Evolutionary conservation across 92 coral and sea anemone species (phyloP).

Genomic region (Zoanthus solanderi): DNA sequence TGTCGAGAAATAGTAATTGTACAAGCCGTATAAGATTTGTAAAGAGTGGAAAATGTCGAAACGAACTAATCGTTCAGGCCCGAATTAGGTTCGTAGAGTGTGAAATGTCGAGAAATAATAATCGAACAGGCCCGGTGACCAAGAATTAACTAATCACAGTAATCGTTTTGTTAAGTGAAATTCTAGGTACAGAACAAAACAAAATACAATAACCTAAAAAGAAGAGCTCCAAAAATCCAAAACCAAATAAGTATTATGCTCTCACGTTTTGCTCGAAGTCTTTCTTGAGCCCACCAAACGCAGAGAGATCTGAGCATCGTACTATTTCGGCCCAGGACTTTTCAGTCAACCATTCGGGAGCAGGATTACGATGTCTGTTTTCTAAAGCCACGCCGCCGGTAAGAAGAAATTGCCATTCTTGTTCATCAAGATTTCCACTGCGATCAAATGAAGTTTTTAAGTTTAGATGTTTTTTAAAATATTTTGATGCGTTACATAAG

Average conservation of each 20-base stretch:
- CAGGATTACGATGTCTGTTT: slow-evolving; percentile 93
- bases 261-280: slow-evolving; percentile 91
- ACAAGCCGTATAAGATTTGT: no score
- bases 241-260: neutral
- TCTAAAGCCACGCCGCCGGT: slow-evolving; percentile 98
- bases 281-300: slow-evolving; percentile 82
- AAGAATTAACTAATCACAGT: no score
- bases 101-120: no score
- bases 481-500: no score
- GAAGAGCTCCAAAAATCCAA: neutral
- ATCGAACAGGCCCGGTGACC: no score
- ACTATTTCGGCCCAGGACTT: slow-evolving; percentile 99
- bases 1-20: no score
- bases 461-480: no score
- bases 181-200: neutral
- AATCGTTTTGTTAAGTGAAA: no score
- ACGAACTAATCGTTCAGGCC: no score
- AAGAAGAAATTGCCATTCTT: slow-evolving; percentile 95
- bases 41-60: no score
- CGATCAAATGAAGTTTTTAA: no score
- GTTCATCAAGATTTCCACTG: slow-evolving; percentile 91
- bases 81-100: no score
- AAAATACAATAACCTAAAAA: neutral
- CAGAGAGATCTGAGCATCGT: slow-evolving; percentile 85
- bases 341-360: slow-evolving; percentile 93